Evolutionary conservation across 2,888 invertebrate genomes (phyloP).

Genomic region (Labia minor): DNA sequence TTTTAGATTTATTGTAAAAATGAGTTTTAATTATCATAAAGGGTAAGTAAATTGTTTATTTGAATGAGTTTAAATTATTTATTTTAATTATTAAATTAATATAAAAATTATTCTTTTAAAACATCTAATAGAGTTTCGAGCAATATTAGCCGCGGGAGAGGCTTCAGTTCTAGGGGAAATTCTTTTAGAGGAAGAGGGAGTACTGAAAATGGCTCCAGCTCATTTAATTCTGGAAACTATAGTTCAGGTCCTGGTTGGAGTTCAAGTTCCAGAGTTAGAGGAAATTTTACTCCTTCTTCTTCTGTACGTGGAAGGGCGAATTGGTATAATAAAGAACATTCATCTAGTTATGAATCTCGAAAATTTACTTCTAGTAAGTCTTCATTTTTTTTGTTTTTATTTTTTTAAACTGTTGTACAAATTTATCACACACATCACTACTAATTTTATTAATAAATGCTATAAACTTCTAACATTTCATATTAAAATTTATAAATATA

Average conservation of each 20-base stretch:
- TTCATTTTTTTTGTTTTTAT: no score
- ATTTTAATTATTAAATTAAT: neutral
- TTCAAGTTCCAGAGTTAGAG: slow-evolving; percentile 20
- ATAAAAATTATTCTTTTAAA: neutral
- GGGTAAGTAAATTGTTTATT: neutral
- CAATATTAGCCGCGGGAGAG: slow-evolving; percentile 22
- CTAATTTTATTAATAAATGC: no score
- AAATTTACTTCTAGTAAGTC: slow-evolving; percentile 21
- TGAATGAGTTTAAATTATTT: neutral
- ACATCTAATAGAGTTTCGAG: slow-evolving; percentile 1
- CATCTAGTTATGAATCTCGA: slow-evolving; percentile 25
- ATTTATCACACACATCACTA: no score
- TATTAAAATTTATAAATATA: no score
- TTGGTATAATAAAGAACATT: slow-evolving; percentile 25
- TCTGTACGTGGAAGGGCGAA: slow-evolving; percentile 25
- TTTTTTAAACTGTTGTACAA: no score
- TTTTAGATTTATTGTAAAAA: neutral
- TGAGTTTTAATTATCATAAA: slow-evolving; percentile 1
- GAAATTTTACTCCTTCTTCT: slow-evolving; percentile 22
- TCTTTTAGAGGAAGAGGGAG: slow-evolving; percentile 24
- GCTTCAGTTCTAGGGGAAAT: slow-evolving; percentile 24
- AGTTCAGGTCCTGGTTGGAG: slow-evolving; percentile 20
- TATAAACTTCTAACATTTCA: no score
- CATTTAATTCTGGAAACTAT: neutral
- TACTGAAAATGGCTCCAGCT: neutral